Base-by-base conservation (phyloP, 2,888 invertebrate genomes). In the Microplitis deprimator region DNA sequence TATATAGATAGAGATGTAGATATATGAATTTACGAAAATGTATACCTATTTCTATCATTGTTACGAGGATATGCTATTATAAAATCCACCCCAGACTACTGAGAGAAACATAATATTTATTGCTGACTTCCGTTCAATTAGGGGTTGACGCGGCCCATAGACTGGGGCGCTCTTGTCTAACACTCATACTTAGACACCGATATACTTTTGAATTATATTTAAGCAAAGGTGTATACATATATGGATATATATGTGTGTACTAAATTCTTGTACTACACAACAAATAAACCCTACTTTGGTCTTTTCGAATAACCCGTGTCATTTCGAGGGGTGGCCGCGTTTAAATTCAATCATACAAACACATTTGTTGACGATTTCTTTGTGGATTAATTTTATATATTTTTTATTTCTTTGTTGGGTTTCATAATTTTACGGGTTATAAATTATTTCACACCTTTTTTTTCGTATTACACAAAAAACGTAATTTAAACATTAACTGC, bases 91-190 rank as follows among this genome's bases (percentile, higher is more conserved):
- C 86, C 83, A 72, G 75, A 81, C 81, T 80, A 85, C 84, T 73
- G 78, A 81, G 78, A 85, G 84, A 86, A 87, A 85, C 85, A 84
- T 87, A 87, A 89, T 89, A 89, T 89, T 89, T 89, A 89, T 89
- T 87, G 89, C 88, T 83, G 79, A 87, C 85, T 88, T 89, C 89
- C 89, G 89, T 89, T 89, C 89, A 89, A 89, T 89, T 89, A 89
- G 87, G 88, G 88, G 87, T 84, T 87, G 85, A 83, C 85, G 83
- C 82, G 84, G 83, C 79, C 82, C 81, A 62, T 78, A 62, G 72
- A 71, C 80, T 79, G 80, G 80, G 81, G 80, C 78, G 75, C 71
- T 65, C 65, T 74, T 64, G 68, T 41, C 40, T 38, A 50, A 68
- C 70, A 69, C 10, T 74, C 60, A n/a, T 71, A 69, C 38, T 62